A percentile compares a stretch with the other conserved stretches of the same genome.
Evolutionary conservation across 1,140 invertebrate species (phyloP).

Genomic region (Ostrea denselamellosa): DNA sequence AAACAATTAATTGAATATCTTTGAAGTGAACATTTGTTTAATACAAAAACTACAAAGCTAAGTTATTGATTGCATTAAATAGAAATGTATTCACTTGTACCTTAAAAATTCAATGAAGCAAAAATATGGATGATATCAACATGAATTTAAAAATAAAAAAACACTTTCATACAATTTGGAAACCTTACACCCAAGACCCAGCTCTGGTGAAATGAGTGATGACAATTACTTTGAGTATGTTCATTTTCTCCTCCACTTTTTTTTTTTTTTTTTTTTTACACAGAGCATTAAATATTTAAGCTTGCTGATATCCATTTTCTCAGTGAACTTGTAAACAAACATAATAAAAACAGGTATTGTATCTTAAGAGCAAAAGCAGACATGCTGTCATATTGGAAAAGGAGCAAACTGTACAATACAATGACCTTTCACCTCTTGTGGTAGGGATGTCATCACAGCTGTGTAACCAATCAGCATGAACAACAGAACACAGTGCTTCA

Average conservation of each 20-base stretch:
- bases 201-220: neutral
- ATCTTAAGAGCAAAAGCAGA: neutral
- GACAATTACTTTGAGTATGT: constrained; percentile 8
- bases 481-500: constrained; percentile 6
- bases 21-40: constrained; percentile 26
- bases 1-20: constrained; percentile 15
- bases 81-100: constrained; percentile 3
- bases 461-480: constrained; percentile 21
- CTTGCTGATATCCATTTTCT: neutral
- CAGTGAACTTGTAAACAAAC: constrained; percentile 37
- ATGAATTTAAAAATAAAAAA: neutral
- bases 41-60: neutral
- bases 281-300: constrained; percentile 28
- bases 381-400: neutral
- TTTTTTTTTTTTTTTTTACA: neutral
- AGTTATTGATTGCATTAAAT: neutral
- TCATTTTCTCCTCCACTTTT: neutral
- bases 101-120: neutral
- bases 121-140: constrained; percentile 31
- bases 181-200: neutral
- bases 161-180: neutral
- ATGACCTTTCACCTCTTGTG: constrained; percentile 18
- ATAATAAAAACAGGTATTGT: constrained; percentile 14
- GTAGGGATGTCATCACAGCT: constrained; percentile 18
- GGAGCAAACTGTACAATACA: neutral